Conservation (phyloP, 2,113 vertebrate genomes). For the Craseonycteris thonglongyai region DNA sequence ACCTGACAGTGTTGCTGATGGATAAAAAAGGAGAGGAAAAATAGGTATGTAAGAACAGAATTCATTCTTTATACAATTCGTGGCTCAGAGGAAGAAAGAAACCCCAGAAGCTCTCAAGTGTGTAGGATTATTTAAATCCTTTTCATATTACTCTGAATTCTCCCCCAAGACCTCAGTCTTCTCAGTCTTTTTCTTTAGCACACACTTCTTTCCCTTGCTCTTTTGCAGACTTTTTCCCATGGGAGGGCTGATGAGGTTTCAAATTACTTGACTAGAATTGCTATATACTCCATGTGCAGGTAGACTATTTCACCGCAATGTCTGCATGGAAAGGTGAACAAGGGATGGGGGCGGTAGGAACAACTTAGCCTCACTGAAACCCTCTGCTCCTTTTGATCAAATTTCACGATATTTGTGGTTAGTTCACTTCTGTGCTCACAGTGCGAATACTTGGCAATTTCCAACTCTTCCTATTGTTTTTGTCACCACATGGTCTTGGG, state of each 20-base stretch:
- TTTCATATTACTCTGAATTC: neutral
- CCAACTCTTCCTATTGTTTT: neutral
- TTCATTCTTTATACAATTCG: neutral
- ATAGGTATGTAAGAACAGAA: neutral
- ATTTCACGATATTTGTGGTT: neutral
- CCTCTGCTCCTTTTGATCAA: neutral
- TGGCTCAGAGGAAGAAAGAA: neutral
- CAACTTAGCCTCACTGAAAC: neutral
- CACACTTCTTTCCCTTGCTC: neutral
- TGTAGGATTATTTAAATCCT: neutral
- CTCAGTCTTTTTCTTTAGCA: neutral
- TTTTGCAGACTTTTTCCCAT: neutral
- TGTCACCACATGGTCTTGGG: neutral
- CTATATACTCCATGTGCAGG: neutral
- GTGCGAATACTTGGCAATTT: neutral
- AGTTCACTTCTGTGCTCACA: neutral
- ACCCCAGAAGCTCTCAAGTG: neutral
- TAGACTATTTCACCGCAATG: neutral
- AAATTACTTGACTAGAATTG: neutral
- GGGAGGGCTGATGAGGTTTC: neutral
- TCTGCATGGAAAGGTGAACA: neutral
- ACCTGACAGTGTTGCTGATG: neutral
- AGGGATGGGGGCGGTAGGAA: too few relatives aligned
- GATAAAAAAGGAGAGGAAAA: neutral
- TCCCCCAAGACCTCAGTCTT: neutral